Conservation (phyloP, 2,888 invertebrate species). For the Drosophila antonietae region DNA sequence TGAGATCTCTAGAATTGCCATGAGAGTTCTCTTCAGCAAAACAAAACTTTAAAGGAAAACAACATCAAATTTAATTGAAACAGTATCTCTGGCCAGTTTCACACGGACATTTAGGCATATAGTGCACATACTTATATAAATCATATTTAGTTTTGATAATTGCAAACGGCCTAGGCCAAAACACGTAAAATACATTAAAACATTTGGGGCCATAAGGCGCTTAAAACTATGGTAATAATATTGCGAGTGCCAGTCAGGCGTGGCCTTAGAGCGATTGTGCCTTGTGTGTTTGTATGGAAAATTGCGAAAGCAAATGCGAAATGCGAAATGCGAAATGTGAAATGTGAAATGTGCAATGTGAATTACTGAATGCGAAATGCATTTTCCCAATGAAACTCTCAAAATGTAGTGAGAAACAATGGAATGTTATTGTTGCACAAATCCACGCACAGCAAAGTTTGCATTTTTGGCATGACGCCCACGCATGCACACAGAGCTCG, state of each 20-base stretch:
- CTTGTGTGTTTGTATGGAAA: not conserved
- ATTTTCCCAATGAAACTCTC: slow-evolving; percentile 16
- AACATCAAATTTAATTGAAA: not conserved
- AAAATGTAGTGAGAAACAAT: slow-evolving; percentile 23
- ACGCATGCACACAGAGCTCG: not conserved
- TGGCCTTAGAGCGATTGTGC: not conserved
- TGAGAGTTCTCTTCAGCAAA: not conserved
- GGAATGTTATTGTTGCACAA: slow-evolving; percentile 35
- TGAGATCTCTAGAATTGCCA: not conserved
- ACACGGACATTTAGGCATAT: not conserved
- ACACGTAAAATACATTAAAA: slow-evolving; percentile 11
- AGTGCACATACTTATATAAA: not conserved
- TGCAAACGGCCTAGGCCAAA: not conserved
- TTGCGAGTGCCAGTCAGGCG: slow-evolving; percentile 5
- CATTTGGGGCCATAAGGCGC: slow-evolving; percentile 13
- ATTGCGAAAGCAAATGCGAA: not conserved
- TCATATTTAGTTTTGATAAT: slow-evolving; percentile 7
- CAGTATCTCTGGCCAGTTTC: not conserved
- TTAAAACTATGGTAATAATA: slow-evolving; percentile 24
- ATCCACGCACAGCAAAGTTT: slow-evolving; percentile 15
- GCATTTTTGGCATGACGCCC: slow-evolving; percentile 7
- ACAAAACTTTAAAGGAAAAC: not conserved
- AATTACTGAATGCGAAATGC: slow-evolving; percentile 13
- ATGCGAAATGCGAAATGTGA: not conserved
- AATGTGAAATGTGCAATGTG: slow-evolving; percentile 1